Evolutionary conservation across 2,888 invertebrate species (phyloP).

Genomic region (Zygogramma bicolorata): DNA sequence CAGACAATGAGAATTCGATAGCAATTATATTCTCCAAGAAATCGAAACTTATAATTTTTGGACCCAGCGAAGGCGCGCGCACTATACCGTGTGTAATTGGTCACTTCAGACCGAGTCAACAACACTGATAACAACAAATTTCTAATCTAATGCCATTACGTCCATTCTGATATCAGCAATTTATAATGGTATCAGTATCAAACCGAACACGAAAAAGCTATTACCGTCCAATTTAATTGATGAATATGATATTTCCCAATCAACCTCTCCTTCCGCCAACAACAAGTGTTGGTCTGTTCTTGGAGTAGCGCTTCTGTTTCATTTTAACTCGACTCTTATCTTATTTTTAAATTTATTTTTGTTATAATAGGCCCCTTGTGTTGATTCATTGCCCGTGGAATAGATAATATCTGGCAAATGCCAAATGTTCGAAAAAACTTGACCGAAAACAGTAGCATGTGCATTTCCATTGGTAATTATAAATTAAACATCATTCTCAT

Average conservation of each 20-base stretch:
- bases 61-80: too few relatives aligned
- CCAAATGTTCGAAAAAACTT: slow-evolving; percentile 32
- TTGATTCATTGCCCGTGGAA: slow-evolving; percentile 52
- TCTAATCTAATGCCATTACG: slow-evolving; percentile 1
- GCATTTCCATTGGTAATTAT: not conserved
- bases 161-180: slow-evolving; percentile 7
- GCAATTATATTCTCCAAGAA: too few relatives aligned
- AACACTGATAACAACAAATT: not conserved
- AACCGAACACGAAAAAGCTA: slow-evolving; percentile 39
- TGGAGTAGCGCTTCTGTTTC: slow-evolving; percentile 51
- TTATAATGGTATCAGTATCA: slow-evolving; percentile 11
- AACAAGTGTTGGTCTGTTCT: slow-evolving; percentile 52
- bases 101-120: not conserved
- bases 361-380: slow-evolving; percentile 52
- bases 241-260: slow-evolving; percentile 40
- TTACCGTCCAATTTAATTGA: slow-evolving; percentile 45
- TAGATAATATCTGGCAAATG: slow-evolving; percentile 54
- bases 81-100: not conserved
- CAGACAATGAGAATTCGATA: too few relatives aligned
- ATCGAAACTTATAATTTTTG: too few relatives aligned
- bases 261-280: slow-evolving; percentile 40
- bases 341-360: slow-evolving; percentile 50
- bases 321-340: slow-evolving; percentile 48
- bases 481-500: not conserved
- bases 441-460: not conserved